Evolutionary conservation across 2,113 vertebrate species (phyloP).

Genomic region (Typhlomys cinereus): DNA sequence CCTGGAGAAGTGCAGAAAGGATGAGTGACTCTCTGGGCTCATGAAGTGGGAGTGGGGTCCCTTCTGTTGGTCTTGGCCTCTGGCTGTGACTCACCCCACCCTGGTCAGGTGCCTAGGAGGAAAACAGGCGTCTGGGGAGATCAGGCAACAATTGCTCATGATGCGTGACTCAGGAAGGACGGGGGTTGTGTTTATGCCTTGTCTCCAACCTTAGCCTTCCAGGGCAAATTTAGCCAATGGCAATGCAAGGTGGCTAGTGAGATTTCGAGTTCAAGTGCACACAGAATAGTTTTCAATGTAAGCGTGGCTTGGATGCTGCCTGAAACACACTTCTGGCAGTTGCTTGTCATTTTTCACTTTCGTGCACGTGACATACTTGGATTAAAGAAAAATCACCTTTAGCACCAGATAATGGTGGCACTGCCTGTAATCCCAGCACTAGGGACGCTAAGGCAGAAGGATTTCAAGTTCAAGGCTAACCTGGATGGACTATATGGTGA

Average conservation of each 20-base stretch:
- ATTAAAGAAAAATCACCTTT: not conserved
- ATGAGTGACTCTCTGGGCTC: not conserved
- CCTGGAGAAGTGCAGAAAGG: not conserved
- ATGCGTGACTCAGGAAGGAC: constrained; percentile 62
- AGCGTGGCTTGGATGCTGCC: not conserved
- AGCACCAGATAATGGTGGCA: not conserved
- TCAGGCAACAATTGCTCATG: constrained; percentile 25
- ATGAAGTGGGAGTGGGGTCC: not conserved
- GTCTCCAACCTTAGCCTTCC: not conserved
- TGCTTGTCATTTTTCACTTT: not conserved
- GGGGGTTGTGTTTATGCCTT: not conserved
- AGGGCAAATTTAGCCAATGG: not conserved
- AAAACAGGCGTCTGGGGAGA: not conserved
- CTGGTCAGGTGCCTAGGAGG: not conserved
- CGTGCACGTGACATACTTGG: not conserved
- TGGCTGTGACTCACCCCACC: not conserved
- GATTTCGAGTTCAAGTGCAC: not conserved
- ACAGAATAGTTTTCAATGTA: not conserved
- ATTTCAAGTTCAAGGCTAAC: not conserved
- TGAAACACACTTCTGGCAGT: not conserved
- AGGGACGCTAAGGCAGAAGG: not conserved
- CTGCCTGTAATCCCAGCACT: not conserved
- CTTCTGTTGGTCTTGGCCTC: not conserved
- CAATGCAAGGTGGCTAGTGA: not conserved
- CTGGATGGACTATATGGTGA: too few species aligned